Evolutionary conservation across 1,140 invertebrate species (phyloP).

Genomic region (Spodoptera frugiperda): DNA sequence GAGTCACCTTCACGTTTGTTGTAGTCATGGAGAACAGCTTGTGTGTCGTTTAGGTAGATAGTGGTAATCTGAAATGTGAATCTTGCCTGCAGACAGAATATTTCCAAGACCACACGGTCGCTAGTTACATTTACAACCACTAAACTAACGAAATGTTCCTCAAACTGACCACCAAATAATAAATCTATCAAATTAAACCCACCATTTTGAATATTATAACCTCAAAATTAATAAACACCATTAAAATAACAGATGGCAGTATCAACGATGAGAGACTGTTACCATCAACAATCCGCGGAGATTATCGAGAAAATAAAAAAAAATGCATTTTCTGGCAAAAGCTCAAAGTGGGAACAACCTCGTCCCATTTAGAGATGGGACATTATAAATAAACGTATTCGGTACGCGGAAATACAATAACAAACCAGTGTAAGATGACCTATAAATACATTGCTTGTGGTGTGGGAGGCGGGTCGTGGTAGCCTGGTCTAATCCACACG

Average conservation of each 20-base stretch:
- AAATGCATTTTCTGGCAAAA: conserved; percentile 38
- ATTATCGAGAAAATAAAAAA: conserved; percentile 22
- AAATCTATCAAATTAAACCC: too few relatives aligned
- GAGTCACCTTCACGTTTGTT: background rate
- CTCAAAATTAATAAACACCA: conserved; percentile 18
- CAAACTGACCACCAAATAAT: too few relatives aligned
- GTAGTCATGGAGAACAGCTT: background rate
- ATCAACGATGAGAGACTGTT: conserved; percentile 14
- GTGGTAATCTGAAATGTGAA: too few relatives aligned
- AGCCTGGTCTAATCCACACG: background rate
- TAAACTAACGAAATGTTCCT: too few relatives aligned
- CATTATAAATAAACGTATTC: conserved; percentile 36
- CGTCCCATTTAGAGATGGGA: conserved; percentile 28
- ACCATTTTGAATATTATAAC: background rate
- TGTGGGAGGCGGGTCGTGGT: background rate
- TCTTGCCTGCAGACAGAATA: too few relatives aligned
- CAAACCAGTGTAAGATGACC: conserved; percentile 5
- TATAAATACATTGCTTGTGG: background rate
- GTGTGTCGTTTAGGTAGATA: background rate
- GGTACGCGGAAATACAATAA: conserved; percentile 21
- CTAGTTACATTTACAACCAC: too few relatives aligned
- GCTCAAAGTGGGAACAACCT: conserved; percentile 20
- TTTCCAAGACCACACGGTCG: too few relatives aligned
- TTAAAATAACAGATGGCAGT: conserved; percentile 21
- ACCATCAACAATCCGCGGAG: conserved; percentile 5